These are phyloP conservation scores for Branchipolynoe longqiensis DNA, from an alignment of 2,888 invertebrate genomes.

Conservation along the genomic window DNA sequence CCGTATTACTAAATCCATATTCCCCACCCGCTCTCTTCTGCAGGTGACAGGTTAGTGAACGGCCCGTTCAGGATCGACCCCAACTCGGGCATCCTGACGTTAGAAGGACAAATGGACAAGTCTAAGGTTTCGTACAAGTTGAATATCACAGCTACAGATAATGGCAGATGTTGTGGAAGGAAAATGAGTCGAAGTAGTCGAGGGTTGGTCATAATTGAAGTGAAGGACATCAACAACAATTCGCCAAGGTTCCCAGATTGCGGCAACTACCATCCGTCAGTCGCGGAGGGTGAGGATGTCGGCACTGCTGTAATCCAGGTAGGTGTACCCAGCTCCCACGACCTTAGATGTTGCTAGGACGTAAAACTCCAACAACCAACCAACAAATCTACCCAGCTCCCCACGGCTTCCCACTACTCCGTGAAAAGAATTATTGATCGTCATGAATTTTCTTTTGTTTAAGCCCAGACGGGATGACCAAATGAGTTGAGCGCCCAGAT, in stretches of 20 bases:
- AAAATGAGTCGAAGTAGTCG: slow-evolving; percentile 94
- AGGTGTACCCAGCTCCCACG: no score
- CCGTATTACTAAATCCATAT: not conserved
- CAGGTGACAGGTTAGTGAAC: slow-evolving; percentile 63
- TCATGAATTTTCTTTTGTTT: no score
- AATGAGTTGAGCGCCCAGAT: no score
- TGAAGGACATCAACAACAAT: slow-evolving; percentile 98
- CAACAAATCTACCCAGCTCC: no score
- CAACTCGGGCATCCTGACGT: slow-evolving; percentile 78
- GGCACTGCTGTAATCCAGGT: slow-evolving; percentile 68
- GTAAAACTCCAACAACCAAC: no score
- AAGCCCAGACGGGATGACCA: no score
- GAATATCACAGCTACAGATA: slow-evolving; percentile 98
- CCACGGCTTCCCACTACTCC: no score
- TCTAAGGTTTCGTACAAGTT: slow-evolving; percentile 88
- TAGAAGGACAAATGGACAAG: slow-evolving; percentile 73
- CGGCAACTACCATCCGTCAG: slow-evolving; percentile 91
- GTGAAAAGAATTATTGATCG: no score
- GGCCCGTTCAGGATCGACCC: slow-evolving; percentile 79
- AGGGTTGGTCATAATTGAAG: slow-evolving; percentile 96
- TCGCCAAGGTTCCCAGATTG: slow-evolving; percentile 98
- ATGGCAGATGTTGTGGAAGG: slow-evolving; percentile 97
- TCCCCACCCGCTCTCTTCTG: not conserved
- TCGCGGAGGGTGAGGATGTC: slow-evolving; percentile 67
- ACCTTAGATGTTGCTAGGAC: no score